These are phyloP conservation scores for Poecilia wingei DNA, from an alignment of 2,797 vertebrate species.

Conservation along the genomic window DNA sequence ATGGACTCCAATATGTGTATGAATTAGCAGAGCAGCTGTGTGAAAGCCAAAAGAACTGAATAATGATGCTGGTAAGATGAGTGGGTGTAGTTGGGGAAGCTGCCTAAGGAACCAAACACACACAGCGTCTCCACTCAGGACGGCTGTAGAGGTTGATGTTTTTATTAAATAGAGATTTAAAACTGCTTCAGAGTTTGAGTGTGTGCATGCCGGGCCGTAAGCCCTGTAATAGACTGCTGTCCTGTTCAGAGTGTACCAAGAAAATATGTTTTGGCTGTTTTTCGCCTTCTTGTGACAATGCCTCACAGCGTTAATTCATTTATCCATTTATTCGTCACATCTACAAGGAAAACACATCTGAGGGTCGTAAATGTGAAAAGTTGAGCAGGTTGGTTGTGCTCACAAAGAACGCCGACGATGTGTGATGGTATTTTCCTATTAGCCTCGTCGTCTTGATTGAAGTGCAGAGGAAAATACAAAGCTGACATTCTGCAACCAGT, in stretches of 20 bases:
- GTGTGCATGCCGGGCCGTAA: background rate
- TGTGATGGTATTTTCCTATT: background rate
- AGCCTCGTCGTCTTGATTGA: background rate
- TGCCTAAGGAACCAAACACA: background rate
- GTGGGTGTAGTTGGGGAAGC: background rate
- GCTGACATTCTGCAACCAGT: background rate
- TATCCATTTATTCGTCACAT: background rate
- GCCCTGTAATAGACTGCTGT: background rate
- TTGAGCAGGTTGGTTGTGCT: background rate
- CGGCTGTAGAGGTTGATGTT: background rate
- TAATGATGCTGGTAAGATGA: background rate
- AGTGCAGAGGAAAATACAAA: background rate
- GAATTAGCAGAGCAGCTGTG: background rate
- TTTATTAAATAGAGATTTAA: background rate
- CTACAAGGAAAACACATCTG: background rate
- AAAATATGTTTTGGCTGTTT: background rate
- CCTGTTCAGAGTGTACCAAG: background rate
- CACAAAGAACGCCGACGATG: background rate
- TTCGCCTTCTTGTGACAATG: background rate
- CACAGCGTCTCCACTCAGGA: background rate
- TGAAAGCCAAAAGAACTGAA: background rate
- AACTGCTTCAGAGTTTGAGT: background rate
- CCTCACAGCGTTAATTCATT: background rate
- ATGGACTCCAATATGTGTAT: background rate
- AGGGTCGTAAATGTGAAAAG: background rate